phyloP scores from a whole-genome alignment of 2,113 vertebrate species.

The Cettia cetti region DNA sequence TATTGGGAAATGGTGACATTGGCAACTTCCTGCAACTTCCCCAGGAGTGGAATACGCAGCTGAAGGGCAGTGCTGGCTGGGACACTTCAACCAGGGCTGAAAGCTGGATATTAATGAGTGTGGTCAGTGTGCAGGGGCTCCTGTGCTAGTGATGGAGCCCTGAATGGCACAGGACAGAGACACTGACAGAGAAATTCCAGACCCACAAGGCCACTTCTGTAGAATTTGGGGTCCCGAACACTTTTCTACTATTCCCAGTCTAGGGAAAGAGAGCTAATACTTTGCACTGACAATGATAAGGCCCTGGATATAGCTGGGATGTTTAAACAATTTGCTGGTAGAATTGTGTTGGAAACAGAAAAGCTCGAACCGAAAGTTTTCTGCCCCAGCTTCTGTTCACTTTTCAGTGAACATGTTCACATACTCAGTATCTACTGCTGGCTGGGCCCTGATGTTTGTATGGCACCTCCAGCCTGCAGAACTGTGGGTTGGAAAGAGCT shows the following conservation, averaged over 20 bases:
- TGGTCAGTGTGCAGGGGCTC: fast-evolving
- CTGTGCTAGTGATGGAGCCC: not conserved
- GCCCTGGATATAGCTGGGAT: not conserved
- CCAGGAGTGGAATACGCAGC: not conserved
- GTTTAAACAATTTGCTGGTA: not conserved
- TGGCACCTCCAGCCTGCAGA: not conserved
- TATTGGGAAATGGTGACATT: not conserved
- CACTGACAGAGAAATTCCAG: not conserved
- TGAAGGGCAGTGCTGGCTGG: not conserved
- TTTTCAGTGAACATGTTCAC: too few relatives aligned
- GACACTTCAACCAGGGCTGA: not conserved
- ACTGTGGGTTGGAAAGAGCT: not conserved
- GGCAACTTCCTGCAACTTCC: not conserved
- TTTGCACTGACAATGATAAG: not conserved
- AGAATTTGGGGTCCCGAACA: not conserved
- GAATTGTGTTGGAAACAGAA: not conserved
- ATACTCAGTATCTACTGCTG: not conserved
- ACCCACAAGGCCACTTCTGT: not conserved
- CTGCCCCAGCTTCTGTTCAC: not conserved
- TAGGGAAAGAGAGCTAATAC: not conserved
- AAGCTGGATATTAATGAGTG: not conserved
- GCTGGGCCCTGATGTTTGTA: not conserved
- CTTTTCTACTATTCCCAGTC: not conserved
- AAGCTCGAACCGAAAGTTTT: not conserved
- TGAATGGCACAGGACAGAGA: not conserved